phyloP scores from a whole-genome alignment of 1,140 invertebrate species.

The Brachionus plicatilis region DNA sequence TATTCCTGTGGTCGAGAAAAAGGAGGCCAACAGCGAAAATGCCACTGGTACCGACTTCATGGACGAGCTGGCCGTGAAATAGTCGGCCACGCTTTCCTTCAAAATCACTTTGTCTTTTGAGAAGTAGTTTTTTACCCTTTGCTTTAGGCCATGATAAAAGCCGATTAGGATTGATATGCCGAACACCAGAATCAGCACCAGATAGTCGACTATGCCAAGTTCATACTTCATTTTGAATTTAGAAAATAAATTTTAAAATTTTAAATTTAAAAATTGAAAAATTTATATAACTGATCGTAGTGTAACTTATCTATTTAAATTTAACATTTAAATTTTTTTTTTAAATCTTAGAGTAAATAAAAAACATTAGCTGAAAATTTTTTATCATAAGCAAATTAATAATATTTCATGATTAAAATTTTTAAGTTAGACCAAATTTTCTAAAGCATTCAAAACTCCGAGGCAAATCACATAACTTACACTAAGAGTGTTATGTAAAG shows the following conservation, averaged over 20 bases:
- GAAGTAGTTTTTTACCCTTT: not conserved
- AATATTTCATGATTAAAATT: not conserved
- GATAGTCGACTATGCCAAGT: not conserved
- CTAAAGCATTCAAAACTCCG: not conserved
- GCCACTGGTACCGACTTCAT: not conserved
- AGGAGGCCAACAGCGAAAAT: not conserved
- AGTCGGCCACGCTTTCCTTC: not conserved
- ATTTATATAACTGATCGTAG: not conserved
- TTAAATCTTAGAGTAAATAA: not conserved
- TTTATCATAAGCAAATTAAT: not conserved
- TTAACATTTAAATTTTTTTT: not conserved
- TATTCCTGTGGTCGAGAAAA: not conserved
- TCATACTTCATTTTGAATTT: constrained; percentile 4
- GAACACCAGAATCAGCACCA: not conserved
- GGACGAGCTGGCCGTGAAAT: not conserved
- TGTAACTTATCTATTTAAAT: not conserved
- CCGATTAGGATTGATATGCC: not conserved
- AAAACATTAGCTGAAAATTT: not conserved
- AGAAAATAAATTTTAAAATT: not conserved
- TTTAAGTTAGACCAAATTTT: not conserved
- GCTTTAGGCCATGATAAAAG: not conserved
- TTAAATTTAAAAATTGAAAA: not conserved
- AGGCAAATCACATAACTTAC: not conserved
- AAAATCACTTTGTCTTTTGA: not conserved
- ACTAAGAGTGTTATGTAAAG: not conserved